Evolutionary conservation across 2,113 vertebrate genomes (phyloP), one percentile per base, ranked within the genome.

Genomic region (Grammomys dolichurus): DNA sequence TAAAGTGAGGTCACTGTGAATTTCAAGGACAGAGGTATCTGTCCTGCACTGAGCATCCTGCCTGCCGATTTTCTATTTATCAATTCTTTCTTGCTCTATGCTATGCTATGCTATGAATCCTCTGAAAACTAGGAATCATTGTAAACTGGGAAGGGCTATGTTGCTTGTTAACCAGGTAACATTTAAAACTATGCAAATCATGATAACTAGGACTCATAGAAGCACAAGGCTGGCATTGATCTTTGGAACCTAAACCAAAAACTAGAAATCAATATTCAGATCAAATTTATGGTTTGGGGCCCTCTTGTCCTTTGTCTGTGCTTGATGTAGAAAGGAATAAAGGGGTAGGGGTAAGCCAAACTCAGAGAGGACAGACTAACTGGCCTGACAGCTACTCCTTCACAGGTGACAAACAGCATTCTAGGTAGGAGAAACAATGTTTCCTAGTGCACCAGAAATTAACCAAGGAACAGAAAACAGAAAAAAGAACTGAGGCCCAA

Each of bases 181-280:
- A 46, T 56, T 36, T 5, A 94, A 70, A n/a, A 84, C 91, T 43
- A 91, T 72, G 31, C 46, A 76, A 81, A 94, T 36, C 17, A 40
- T 60, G n/a, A 76, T 84, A 72, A 89, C 33, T 13, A 89, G 40
- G 12, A 80, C 70, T 93, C 82, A 81, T 28, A 89, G 86, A 93
- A 80, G 36, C 43, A 92, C 9, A 40, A 17, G 36, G n/a, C 28
- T 72, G 14, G 11, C n/a, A 93, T 86, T 36, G n/a, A 77, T 87
- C 72, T 93, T 84, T 93, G 86, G 70, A 97, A 88, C 72, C 14
- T 48, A 48, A 70, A 82, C 51, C 67, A 16, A 36, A 85, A 95
- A 56, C 24, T 80, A 3, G n/a, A 90, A 51, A 88, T 33, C 72
- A 75, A 94, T 24, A 20, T 87, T 72, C 56, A 70, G 0, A 12